Conservation (phyloP, 2,797 vertebrate species). For the Micromesistius poutassou region DNA sequence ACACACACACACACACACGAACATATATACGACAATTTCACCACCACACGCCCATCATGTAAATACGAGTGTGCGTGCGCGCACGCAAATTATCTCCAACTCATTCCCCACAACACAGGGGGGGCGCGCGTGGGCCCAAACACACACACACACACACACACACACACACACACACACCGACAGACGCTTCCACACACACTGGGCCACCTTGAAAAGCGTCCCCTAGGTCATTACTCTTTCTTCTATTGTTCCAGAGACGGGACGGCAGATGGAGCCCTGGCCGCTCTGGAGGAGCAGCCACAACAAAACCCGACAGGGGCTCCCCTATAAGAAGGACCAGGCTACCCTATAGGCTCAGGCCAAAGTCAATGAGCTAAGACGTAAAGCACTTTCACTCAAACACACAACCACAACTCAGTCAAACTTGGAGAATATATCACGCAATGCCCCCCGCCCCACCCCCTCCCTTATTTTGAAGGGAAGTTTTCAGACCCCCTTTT, state of each 20-base stretch:
- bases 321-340: not conserved
- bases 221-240: constrained; percentile 44
- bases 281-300: constrained; percentile 14
- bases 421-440: not conserved
- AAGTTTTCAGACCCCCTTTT: not conserved
- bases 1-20: constrained; percentile 11
- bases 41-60: constrained; percentile 18
- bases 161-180: constrained; percentile 20
- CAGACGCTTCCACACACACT: not conserved
- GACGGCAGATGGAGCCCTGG: constrained; percentile 57
- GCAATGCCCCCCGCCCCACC: too few species aligned
- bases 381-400: not conserved
- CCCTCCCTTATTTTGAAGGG: too few species aligned
- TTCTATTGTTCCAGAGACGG: constrained; percentile 64
- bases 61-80: not conserved
- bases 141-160: constrained; percentile 25
- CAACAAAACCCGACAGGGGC: constrained; percentile 11
- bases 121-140: too few species aligned
- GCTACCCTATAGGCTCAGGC: not conserved
- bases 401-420: not conserved
- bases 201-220: constrained; percentile 60
- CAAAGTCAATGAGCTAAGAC: not conserved
- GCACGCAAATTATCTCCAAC: not conserved
- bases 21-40: constrained; percentile 13
- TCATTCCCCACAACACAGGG: not conserved